A percentile compares a stretch with the other conserved stretches of the same genome.
Conservation (phyloP, 2,113 vertebrate genomes). For the Beaufortia kweichowensis region DNA sequence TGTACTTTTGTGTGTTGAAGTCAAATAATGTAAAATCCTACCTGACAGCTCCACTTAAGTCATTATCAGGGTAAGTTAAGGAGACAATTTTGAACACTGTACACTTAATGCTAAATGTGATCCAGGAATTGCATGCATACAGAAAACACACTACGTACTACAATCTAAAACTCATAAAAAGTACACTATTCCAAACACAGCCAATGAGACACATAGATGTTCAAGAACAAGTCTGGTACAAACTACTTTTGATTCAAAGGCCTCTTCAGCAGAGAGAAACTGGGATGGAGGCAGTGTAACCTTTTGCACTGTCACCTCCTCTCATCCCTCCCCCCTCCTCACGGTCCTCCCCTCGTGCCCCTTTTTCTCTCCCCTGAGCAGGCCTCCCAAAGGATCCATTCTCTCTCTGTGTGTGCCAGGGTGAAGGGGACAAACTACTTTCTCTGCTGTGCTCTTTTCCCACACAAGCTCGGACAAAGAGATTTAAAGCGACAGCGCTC, state of each 20-base stretch:
- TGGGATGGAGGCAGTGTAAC: constrained; percentile 34
- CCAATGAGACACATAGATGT: constrained; percentile 17
- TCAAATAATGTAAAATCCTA: too few relatives aligned
- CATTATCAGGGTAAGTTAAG: too few relatives aligned
- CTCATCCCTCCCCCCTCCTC: constrained; percentile 5
- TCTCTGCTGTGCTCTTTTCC: constrained; percentile 53
- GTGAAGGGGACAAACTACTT: constrained; percentile 57
- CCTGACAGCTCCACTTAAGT: too few relatives aligned
- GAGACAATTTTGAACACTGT: too few relatives aligned
- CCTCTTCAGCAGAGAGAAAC: constrained; percentile 19
- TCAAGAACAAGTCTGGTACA: constrained; percentile 1
- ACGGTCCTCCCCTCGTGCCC: not conserved
- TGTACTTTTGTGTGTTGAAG: too few relatives aligned
- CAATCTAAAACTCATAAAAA: too few relatives aligned
- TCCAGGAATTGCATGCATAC: too few relatives aligned
- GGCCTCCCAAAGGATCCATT: constrained; percentile 54
- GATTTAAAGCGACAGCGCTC: constrained; percentile 53
- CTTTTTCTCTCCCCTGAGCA: constrained; percentile 27
- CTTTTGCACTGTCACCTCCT: constrained; percentile 46
- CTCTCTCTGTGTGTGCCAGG: constrained; percentile 41
- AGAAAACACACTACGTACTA: too few relatives aligned
- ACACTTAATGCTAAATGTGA: too few relatives aligned
- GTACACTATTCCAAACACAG: not conserved
- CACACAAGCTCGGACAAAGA: constrained; percentile 53
- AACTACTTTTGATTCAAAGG: constrained; percentile 40